Percentiles rank a stretch among this genome's conserved stretches.
Conservation (phyloP, 2,797 vertebrate species). For the Paedocypris micromegethes region DNA sequence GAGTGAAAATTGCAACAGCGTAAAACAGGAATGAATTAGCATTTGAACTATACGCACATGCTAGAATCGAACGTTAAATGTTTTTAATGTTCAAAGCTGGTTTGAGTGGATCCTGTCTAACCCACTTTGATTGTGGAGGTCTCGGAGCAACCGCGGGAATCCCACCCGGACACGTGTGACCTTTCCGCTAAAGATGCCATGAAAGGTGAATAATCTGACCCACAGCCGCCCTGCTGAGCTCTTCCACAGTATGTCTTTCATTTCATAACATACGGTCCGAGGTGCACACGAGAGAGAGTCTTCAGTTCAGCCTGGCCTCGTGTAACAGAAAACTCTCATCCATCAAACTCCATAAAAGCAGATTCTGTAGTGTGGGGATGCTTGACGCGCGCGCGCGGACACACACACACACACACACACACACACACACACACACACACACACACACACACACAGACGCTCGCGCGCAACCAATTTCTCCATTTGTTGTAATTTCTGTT, state of each 20-base stretch:
- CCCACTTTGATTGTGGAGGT: conserved; percentile 41
- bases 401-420: no score
- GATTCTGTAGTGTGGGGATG: no score
- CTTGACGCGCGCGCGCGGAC: no score
- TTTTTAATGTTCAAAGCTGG: no score
- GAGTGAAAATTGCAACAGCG: not conserved
- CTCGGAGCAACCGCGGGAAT: conserved; percentile 36
- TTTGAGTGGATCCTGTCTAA: conserved; percentile 28
- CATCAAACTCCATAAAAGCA: no score
- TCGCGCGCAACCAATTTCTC: no score
- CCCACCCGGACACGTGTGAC: conserved; percentile 38
- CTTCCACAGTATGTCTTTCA: conserved; percentile 19
- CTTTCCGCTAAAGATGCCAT: conserved; percentile 39
- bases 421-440: no score
- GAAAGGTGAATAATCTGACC: conserved; percentile 40
- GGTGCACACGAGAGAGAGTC: conserved; percentile 1
- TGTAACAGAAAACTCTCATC: no score
- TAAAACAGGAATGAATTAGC: not conserved
- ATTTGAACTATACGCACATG: not conserved
- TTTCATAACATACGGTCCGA: conserved; percentile 5
- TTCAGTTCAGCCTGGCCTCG: not conserved
- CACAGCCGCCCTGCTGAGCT: conserved; percentile 33
- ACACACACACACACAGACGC: no score
- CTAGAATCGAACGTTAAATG: not conserved
- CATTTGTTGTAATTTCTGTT: no score